Evolutionary conservation across 1,140 invertebrate species (phyloP), one percentile per base, ranked within the genome.

Genomic region (Micrasema minimum): DNA sequence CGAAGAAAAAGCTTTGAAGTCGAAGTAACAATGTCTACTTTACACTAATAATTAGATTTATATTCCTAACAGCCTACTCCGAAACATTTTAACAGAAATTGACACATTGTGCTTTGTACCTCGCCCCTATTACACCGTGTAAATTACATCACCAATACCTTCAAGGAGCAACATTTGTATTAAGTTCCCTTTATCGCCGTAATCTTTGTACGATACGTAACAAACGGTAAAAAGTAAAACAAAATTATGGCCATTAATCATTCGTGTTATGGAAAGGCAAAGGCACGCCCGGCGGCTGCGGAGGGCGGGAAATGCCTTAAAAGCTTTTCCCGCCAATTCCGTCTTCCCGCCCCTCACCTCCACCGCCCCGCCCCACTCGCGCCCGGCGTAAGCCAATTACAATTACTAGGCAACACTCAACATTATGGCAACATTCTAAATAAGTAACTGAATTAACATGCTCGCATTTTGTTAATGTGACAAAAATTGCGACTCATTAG

Each of bases 181-280:
- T 10, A n/a, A 53, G 50, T 53, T 35, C 3, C 2, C 14, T 45
- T 53, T 26, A 53, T 53, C 23, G 50, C 20, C 12, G 20, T 38
- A 59, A 41, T 22, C 37, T 41, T 59, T 2, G 37, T 22, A 16
- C 37, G 16, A 59, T 41, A 38, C 18, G 55, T 37, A 62, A 69
- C 57, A 53, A 41, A 51, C 31, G 50, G 45, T 41, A 53, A 23
- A 69, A 69, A 70, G 69, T 74, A 62, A 67, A 74, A 70, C 38
- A 62, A 64, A 51, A 74, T 70, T 74, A 69, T 59, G 37, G 43
- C 46, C 72, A 69, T 74, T 67, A 67, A 71, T 74, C 72, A 74
- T 69, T 48, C 65, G 59, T 18, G 59, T 23, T 45, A 51, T 35
- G 37, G 51, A 57, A 62, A 67, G 35, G 37, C 23, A 7, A 2